Conservation (phyloP, 64 coral and sea anemone genomes). For the Stichodactyla helianthus region DNA sequence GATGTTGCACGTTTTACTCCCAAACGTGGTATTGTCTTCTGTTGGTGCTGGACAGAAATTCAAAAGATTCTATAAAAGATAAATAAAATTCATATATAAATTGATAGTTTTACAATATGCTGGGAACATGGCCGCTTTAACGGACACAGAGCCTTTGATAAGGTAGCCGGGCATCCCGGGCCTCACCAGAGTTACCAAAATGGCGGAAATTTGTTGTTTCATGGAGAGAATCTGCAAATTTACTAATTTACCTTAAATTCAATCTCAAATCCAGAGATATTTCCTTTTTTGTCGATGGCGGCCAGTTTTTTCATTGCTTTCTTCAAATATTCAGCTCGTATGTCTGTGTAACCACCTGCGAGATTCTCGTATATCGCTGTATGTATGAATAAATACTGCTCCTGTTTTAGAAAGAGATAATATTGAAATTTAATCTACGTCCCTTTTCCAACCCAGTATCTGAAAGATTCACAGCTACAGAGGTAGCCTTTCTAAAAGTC, state of each 20-base stretch:
- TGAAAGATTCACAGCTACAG: too few relatives aligned
- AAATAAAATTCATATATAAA: not conserved
- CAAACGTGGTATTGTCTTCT: not conserved
- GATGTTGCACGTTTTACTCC: not conserved
- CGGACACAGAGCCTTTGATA: too few relatives aligned
- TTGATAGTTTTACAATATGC: too few relatives aligned
- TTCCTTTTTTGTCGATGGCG: not conserved
- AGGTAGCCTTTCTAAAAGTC: too few relatives aligned
- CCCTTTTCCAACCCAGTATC: too few relatives aligned
- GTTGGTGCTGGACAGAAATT: not conserved
- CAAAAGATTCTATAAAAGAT: not conserved
- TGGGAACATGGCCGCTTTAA: too few relatives aligned
- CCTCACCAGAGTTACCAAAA: too few relatives aligned
- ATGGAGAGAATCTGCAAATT: too few relatives aligned
- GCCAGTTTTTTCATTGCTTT: conserved; percentile 39
- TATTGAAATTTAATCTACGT: too few relatives aligned
- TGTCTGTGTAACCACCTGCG: conserved; percentile 71
- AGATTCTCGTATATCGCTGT: conserved; percentile 52
- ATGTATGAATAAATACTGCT: conserved; percentile 75
- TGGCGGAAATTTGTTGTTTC: too few relatives aligned
- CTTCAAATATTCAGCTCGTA: conserved; percentile 32
- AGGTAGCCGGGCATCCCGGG: too few relatives aligned
- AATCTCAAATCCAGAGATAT: conserved; percentile 48
- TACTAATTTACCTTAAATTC: conserved; percentile 55
- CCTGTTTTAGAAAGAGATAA: conserved; percentile 3